Evolutionary conservation across 2,797 vertebrate species (phyloP), one percentile per base, ranked within the genome.

Genomic region (Coracias cyanogaster): DNA sequence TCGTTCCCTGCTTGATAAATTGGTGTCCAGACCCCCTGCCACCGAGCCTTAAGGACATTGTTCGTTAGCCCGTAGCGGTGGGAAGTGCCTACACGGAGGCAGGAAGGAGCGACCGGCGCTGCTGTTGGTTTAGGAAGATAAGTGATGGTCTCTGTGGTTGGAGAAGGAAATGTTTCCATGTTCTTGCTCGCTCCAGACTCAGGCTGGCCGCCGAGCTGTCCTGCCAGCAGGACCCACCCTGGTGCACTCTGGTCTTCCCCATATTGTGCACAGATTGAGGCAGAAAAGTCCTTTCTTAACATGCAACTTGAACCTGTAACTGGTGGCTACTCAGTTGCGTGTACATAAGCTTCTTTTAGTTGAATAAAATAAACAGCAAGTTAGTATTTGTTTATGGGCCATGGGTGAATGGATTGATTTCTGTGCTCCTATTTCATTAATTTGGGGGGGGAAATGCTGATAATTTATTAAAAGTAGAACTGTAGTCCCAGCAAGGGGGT

Each of bases 101-200:
- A 90, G 66, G 92, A 79, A 65, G 86, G 86, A 74, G 57, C 35
- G 79, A 85, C 89, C 79, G 21, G 66, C 2, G 3, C 26, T 35
- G 82, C 55, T 82, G 61, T 85, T 92, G 78, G 66, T 62, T 73
- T 19, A 62, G 79, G 80, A 33, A 48, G 86, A 94, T 51, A 78
- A 95, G 83, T 70, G 92, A 48, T 74, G 86, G 61, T 60, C 79
- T 84, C 82, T 83, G 12, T 69, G 71, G 88, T 84, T 85, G 92
- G 71, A 90, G 79, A 85, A 85, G 86, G 86, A 85, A 88, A 43
- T 29, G 76, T 70, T 72, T 43, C 67, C 1, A 2, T 76, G 54
- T 49, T 61, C 61, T 82, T 7, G 16, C 58, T 81, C 16, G 0
- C 70, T 81, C 37, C 71, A 49, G 66, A 3, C 35, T 31, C 2